Percentiles rank a stretch among this genome's conserved stretches.
Conservation (phyloP, 2,888 invertebrate genomes). For the Mesorhabditis belari region DNA sequence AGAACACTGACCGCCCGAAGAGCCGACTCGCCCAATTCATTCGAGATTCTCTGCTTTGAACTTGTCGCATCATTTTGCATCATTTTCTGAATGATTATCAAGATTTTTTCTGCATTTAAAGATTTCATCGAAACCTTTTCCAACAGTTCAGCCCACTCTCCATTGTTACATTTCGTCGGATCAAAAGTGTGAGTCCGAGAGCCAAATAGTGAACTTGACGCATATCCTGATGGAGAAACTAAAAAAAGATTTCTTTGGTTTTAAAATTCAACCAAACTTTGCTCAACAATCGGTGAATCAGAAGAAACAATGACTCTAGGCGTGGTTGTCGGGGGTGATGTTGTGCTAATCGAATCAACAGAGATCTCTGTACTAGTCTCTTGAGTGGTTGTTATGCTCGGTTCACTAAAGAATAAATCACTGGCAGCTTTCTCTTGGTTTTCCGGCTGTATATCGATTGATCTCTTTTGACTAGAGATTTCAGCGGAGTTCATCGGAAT, state of each 20-base stretch:
- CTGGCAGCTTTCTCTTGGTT: too few relatives aligned
- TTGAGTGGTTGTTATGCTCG: background rate
- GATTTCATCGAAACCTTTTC: background rate
- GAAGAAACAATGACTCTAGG: too few relatives aligned
- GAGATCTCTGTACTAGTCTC: background rate
- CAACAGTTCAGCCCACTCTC: background rate
- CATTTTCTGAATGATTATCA: background rate
- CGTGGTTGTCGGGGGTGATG: background rate
- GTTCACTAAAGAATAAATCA: too few relatives aligned
- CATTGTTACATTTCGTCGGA: background rate
- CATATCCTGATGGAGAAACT: background rate
- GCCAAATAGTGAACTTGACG: background rate
- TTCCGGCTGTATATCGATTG: too few relatives aligned
- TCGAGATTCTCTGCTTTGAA: background rate
- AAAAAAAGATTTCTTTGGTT: too few relatives aligned
- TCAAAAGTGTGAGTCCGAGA: background rate
- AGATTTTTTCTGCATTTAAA: too few relatives aligned
- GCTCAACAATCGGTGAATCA: too few relatives aligned
- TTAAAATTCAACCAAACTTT: background rate
- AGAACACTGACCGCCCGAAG: background rate
- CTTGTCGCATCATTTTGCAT: background rate
- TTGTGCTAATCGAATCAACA: background rate
- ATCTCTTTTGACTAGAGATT: too few relatives aligned
- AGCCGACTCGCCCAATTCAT: background rate
- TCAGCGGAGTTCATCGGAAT: too few relatives aligned